A percentile compares a stretch with the other conserved stretches of the same genome.
phyloP scores from a whole-genome alignment of 64 coral and sea anemone genomes.

The Porites australiensis region DNA sequence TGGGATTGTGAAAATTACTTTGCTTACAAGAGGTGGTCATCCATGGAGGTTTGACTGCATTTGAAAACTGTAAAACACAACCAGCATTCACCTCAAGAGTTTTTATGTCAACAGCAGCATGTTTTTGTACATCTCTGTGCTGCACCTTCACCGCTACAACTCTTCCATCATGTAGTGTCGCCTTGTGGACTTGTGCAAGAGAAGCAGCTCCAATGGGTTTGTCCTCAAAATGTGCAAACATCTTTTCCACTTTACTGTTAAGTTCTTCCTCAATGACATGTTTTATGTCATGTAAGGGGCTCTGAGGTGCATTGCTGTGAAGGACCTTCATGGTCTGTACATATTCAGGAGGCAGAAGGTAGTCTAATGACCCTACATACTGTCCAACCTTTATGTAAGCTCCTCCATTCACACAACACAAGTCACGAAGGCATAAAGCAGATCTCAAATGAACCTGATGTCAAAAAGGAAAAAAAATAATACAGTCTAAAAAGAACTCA shows the following conservation, averaged over 20 bases:
- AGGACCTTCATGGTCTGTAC: slow-evolving; percentile 97
- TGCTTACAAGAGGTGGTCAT: no score
- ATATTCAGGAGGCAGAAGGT: slow-evolving; percentile 92
- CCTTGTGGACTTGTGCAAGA: slow-evolving; percentile 98
- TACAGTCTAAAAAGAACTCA: neutral
- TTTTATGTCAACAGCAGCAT: slow-evolving; percentile 86
- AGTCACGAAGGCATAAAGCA: slow-evolving; percentile 78
- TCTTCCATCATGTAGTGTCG: slow-evolving; percentile 89
- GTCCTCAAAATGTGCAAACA: slow-evolving; percentile 86
- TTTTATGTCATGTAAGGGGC: slow-evolving; percentile 77
- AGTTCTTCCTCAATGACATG: slow-evolving; percentile 89
- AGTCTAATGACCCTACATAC: slow-evolving; percentile 93
- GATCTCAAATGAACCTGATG: slow-evolving; percentile 88
- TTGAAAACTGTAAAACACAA: no score
- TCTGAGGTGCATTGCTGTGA: slow-evolving; percentile 93
- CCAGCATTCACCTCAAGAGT: slow-evolving; percentile 83
- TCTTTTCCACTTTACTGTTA: slow-evolving; percentile 56
- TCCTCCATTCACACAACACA: slow-evolving; percentile 94
- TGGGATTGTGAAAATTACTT: no score
- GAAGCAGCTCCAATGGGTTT: slow-evolving; percentile 90
- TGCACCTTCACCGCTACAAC: slow-evolving; percentile 96
- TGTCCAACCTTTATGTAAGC: slow-evolving; percentile 96
- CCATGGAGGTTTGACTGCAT: no score
- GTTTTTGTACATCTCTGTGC: slow-evolving; percentile 93
- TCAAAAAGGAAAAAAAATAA: neutral